phyloP scores from a whole-genome alignment of 2,113 vertebrate species.

The Hydrolagus affinis region DNA sequence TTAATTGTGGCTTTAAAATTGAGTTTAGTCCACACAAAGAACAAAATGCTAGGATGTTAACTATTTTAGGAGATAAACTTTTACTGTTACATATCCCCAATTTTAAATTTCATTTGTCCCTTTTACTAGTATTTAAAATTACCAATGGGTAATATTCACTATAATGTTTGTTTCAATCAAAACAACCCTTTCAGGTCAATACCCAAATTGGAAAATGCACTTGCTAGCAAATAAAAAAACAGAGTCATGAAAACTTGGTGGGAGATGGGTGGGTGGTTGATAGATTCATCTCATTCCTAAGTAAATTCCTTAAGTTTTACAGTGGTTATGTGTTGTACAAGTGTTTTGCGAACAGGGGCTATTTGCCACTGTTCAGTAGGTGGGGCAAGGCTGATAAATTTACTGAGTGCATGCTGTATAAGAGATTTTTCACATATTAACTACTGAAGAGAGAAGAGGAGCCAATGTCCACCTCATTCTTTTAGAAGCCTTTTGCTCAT shows the following conservation, averaged over 20 bases:
- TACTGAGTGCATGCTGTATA: not conserved
- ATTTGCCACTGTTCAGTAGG: not conserved
- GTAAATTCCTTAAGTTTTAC: not conserved
- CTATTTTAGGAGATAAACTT: not conserved
- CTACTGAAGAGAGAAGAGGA: constrained; percentile 7
- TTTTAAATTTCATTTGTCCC: not conserved
- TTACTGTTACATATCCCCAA: not conserved
- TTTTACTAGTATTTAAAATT: not conserved
- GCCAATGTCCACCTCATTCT: not conserved
- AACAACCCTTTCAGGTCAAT: not conserved
- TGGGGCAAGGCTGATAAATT: not conserved
- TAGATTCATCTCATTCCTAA: constrained; percentile 26
- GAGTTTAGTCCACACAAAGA: not conserved
- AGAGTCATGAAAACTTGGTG: not conserved
- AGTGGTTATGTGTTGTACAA: not conserved
- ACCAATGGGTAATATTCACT: not conserved
- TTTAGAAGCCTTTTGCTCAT: not conserved
- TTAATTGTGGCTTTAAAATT: not conserved
- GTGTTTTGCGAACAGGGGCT: constrained; percentile 1
- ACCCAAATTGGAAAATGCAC: not conserved
- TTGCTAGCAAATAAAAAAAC: not conserved
- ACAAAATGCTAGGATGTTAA: not conserved
- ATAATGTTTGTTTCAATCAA: not conserved
- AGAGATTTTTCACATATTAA: not conserved
- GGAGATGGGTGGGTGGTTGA: no score